Evolutionary conservation across 1,140 invertebrate species (phyloP), one percentile per base, ranked within the genome.

Genomic region (Drosophila punjabiensis): DNA sequence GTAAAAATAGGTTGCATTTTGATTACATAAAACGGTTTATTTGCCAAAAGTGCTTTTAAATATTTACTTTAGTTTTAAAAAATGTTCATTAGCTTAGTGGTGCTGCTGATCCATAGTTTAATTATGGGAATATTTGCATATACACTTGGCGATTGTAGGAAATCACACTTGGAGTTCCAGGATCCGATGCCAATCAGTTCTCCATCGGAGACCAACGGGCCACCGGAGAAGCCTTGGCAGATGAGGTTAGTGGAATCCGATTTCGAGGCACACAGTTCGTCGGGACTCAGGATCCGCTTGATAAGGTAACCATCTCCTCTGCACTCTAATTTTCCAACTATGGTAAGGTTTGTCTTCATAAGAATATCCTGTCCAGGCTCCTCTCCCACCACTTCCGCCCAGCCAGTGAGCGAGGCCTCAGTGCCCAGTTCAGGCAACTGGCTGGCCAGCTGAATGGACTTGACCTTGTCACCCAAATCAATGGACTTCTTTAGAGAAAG

Each of bases 171-270:
- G 4, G 53, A 9, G 20, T 63, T 20, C 45, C 45, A 76, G 8
- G 69, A 69, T 10, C 69, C 43, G 14, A 79, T 63, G 16, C 76
- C 81, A 4, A 83, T 53, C 1, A 82, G 50, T 9, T 63, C 16
- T 7, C 65, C 61, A 30, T 30, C 9, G 50, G 41, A n/a, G 30
- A 75, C 74, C 41, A 76, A 35, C 0, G 75, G 75, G 20, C 41
- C 55, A 1, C 62, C 75, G 4, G 62, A 60, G 32, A 77, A 66
- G 7, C 39, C 45, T 5, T 55, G 16, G 28, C 75, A 77, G 16
- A 43, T 20, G 9, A n/a, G 3, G 10, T 39, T 28, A 0, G 20
- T 3, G 0, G 37, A 11, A 30, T 4, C 11, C 6, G 5, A 50
- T 30, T 16, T 35, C 33, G 30, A 20, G 59, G 33, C 71, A 59